These are phyloP conservation scores for Drosophila nigromelanica DNA, from an alignment of 1,140 invertebrate species.

Conservation along the genomic window DNA sequence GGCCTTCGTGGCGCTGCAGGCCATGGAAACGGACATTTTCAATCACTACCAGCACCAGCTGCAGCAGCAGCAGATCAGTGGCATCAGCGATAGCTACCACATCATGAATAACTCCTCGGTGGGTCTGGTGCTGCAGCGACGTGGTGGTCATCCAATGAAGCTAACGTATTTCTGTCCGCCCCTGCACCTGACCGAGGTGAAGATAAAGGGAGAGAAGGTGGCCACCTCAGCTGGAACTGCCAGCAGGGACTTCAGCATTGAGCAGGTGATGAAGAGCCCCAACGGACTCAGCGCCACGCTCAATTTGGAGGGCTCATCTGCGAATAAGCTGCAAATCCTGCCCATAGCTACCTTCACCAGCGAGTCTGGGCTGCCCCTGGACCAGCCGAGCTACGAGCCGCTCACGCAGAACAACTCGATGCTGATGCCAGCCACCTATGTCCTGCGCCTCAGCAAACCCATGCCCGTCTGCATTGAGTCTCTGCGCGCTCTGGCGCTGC, in stretches of 20 bases:
- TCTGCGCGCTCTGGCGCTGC: constrained; percentile 45
- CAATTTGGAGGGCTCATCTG: constrained; percentile 93
- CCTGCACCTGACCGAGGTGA: constrained; percentile 47
- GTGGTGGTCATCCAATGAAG: constrained; percentile 95
- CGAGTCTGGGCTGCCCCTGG: constrained; percentile 90
- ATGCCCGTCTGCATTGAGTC: constrained; percentile 88
- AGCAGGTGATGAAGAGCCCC: constrained; percentile 63
- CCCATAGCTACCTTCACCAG: constrained; percentile 91
- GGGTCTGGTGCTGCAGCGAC: constrained; percentile 90
- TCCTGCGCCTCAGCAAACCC: constrained; percentile 93
- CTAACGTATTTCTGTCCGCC: constrained; percentile 94
- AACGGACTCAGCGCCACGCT: constrained; percentile 93
- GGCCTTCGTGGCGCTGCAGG: constrained; percentile 95
- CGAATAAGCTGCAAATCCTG: constrained; percentile 93
- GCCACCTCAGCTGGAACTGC: constrained; percentile 3
- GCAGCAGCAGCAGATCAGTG: constrained; percentile 85
- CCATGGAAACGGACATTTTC: constrained; percentile 95
- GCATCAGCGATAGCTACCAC: constrained; percentile 92
- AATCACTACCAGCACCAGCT: constrained; percentile 90
- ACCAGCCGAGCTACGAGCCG: constrained; percentile 90
- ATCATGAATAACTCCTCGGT: constrained; percentile 95
- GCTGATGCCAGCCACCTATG: constrained; percentile 95
- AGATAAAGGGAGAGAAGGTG: constrained; percentile 7
- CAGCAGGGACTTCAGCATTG: constrained; percentile 59
- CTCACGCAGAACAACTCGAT: constrained; percentile 93